These are phyloP conservation scores for Drosophila pectinifera DNA, from an alignment of 1,140 invertebrate species.

Conservation along the genomic window DNA sequence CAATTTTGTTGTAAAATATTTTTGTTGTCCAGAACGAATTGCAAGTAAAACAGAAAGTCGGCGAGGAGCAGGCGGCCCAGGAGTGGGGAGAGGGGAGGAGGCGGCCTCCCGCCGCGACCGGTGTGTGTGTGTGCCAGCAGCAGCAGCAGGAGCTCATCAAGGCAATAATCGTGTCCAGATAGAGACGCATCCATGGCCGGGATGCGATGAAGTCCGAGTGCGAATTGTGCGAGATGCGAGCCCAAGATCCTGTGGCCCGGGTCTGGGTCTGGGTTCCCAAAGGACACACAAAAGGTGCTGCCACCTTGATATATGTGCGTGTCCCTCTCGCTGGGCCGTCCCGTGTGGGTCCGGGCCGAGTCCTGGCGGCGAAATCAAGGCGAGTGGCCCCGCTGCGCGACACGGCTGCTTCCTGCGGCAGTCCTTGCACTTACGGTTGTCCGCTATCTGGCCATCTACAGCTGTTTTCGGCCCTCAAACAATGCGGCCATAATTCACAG, in stretches of 20 bases:
- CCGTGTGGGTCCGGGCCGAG: slow-evolving; percentile 22
- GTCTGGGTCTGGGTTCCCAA: no score
- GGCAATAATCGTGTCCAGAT: slow-evolving; percentile 79
- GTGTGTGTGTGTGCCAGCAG: slow-evolving; percentile 71
- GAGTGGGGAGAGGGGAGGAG: slow-evolving; percentile 2
- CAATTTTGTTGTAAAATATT: slow-evolving; percentile 83
- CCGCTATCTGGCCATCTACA: slow-evolving; percentile 38
- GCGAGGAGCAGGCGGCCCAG: neutral
- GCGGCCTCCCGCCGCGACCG: slow-evolving; percentile 54
- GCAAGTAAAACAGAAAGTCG: slow-evolving; percentile 65
- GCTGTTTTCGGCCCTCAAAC: slow-evolving; percentile 60
- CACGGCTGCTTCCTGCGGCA: slow-evolving; percentile 73
- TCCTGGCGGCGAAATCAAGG: slow-evolving; percentile 76
- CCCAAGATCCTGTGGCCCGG: no score
- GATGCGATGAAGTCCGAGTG: slow-evolving; percentile 73
- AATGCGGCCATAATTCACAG: slow-evolving; percentile 72
- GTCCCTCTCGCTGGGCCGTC: slow-evolving; percentile 21
- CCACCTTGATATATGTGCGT: slow-evolving; percentile 60
- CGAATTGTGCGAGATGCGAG: slow-evolving; percentile 40
- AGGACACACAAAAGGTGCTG: slow-evolving; percentile 62
- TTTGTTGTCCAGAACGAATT: slow-evolving; percentile 80
- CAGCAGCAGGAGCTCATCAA: slow-evolving; percentile 84
- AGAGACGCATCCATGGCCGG: slow-evolving; percentile 15
- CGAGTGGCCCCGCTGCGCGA: slow-evolving; percentile 67
- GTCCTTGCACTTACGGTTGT: slow-evolving; percentile 61